Evolutionary conservation across 2,888 invertebrate genomes (phyloP).

Genomic region (Drosophila leonis): DNA sequence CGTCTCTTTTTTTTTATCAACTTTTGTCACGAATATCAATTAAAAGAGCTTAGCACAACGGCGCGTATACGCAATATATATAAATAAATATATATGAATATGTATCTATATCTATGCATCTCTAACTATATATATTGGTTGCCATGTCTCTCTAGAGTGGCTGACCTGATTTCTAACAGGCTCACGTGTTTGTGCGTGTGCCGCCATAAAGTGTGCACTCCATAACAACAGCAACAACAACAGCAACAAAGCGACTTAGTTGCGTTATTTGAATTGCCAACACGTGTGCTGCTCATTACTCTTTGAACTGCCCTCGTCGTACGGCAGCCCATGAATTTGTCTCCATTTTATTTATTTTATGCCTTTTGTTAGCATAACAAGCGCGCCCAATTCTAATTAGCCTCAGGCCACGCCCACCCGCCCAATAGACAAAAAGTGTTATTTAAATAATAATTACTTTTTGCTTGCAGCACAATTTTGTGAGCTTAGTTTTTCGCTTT

Average conservation of each 20-base stretch:
- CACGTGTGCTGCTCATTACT: slow-evolving; percentile 50
- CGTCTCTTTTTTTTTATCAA: neutral
- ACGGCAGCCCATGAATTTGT: slow-evolving; percentile 6
- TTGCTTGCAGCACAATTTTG: neutral
- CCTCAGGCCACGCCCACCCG: slow-evolving; percentile 5
- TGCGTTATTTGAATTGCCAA: slow-evolving; percentile 43
- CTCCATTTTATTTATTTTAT: slow-evolving; percentile 13
- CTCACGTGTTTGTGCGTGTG: neutral
- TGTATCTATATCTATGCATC: neutral
- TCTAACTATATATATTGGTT: neutral
- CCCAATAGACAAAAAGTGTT: slow-evolving; percentile 8
- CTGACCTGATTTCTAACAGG: slow-evolving; percentile 34
- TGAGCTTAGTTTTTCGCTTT: neutral
- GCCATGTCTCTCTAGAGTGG: neutral
- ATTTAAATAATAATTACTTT: slow-evolving; percentile 45
- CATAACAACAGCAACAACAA: slow-evolving; percentile 15
- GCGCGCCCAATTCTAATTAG: slow-evolving; percentile 35
- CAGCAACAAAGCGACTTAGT: slow-evolving; percentile 42
- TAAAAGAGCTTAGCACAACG: slow-evolving; percentile 40
- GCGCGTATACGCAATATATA: slow-evolving; percentile 30
- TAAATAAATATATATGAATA: neutral
- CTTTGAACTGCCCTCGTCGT: neutral
- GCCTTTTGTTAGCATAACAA: neutral
- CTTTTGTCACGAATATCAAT: slow-evolving; percentile 46
- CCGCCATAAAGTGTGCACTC: slow-evolving; percentile 33